phyloP scores from a whole-genome alignment of 2,113 vertebrate genomes.

The Prionailurus viverrinus region DNA sequence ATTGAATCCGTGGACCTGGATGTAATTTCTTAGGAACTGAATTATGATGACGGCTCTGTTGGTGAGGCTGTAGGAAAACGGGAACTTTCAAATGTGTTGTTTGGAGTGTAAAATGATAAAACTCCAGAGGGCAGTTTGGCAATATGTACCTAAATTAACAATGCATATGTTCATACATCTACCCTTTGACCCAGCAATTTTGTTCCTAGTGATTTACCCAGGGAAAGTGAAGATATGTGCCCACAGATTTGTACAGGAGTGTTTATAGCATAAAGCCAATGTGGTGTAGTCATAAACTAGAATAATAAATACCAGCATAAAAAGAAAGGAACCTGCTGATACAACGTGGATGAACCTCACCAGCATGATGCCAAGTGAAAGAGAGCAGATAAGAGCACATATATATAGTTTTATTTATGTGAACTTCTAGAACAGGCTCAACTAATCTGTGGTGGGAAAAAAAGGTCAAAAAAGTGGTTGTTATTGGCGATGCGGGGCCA shows the following conservation, averaged over 20 bases:
- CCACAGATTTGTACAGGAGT: not conserved
- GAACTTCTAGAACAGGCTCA: constrained; percentile 12
- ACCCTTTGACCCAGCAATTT: not conserved
- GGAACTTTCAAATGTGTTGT: not conserved
- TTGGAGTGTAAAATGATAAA: constrained; percentile 9
- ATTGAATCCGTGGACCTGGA: not conserved
- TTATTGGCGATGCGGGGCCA: not conserved
- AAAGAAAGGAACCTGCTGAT: not conserved
- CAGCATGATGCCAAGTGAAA: not conserved
- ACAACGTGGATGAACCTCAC: not conserved
- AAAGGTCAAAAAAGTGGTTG: not conserved
- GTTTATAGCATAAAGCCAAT: constrained; percentile 38
- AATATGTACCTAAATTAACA: constrained; percentile 44
- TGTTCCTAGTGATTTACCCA: constrained; percentile 26
- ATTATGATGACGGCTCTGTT: not conserved
- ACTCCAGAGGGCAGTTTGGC: not conserved
- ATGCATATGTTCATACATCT: not conserved
- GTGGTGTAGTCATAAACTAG: not conserved
- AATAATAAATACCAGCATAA: not conserved
- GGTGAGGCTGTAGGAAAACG: not conserved
- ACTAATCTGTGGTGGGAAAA: not conserved
- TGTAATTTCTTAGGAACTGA: constrained; percentile 45
- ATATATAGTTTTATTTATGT: not conserved
- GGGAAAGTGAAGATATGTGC: not conserved
- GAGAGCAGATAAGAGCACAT: constrained; percentile 3